Conservation (phyloP, 30 jellyfish, hydroid and myxozoan genomes). For the Cassiopea xamachana region DNA sequence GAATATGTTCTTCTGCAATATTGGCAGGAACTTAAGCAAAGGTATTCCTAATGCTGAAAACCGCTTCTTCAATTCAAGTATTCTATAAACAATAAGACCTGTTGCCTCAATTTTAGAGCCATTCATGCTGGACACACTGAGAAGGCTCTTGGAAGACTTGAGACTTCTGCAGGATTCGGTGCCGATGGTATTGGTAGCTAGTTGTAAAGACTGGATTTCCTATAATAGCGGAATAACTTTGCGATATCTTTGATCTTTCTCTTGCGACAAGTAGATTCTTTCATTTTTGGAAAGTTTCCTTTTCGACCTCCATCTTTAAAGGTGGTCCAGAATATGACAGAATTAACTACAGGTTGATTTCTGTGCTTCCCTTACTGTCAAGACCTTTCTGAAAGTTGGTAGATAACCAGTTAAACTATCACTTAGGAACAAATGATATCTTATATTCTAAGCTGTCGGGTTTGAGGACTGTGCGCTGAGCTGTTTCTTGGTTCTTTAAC, state of each 20-base stretch:
- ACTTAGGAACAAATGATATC: neutral
- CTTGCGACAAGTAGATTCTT: neutral
- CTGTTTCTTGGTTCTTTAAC: neutral
- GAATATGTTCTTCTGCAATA: too few species aligned
- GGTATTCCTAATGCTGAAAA: too few species aligned
- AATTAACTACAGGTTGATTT: neutral
- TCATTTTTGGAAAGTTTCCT: neutral
- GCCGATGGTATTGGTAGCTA: too few species aligned
- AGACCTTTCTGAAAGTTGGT: neutral
- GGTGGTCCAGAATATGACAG: neutral
- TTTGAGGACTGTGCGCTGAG: neutral
- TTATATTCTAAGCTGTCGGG: neutral
- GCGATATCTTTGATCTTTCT: neutral
- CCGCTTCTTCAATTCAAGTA: too few species aligned
- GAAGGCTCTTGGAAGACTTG: too few species aligned
- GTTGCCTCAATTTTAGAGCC: too few species aligned
- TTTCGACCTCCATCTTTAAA: neutral
- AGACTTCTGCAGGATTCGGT: too few species aligned
- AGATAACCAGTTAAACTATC: neutral
- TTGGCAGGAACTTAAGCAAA: too few species aligned
- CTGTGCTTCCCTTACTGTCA: neutral
- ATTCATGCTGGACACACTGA: too few species aligned
- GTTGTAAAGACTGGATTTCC: neutral
- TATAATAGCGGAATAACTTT: neutral
- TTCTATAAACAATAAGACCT: too few species aligned